Evolutionary conservation across 1,140 invertebrate genomes (phyloP).

Genomic region (Tenebrio molitor): DNA sequence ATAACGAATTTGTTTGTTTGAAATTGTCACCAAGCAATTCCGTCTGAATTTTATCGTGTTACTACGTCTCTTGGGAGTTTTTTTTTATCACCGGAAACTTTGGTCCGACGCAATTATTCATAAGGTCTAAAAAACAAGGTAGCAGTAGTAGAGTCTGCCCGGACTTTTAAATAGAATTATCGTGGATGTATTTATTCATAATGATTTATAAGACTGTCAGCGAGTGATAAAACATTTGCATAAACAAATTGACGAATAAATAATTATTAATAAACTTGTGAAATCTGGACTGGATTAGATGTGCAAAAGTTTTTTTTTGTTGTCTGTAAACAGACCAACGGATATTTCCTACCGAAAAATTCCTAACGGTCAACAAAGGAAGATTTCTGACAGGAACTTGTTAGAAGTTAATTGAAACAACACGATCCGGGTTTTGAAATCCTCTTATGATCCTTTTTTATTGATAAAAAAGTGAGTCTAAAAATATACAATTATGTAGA

Average conservation of each 20-base stretch:
- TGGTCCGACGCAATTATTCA: constrained; percentile 5
- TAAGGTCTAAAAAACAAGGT: not conserved
- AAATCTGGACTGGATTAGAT: not conserved
- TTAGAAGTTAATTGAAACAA: too few relatives aligned
- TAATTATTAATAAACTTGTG: constrained; percentile 10
- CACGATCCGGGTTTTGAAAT: too few relatives aligned
- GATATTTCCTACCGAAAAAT: too few relatives aligned
- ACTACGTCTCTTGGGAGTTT: not conserved
- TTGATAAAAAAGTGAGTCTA: too few relatives aligned
- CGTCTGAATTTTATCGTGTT: too few relatives aligned
- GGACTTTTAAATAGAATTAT: not conserved
- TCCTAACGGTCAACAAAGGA: too few relatives aligned
- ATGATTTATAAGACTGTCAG: too few relatives aligned
- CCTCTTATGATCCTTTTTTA: too few relatives aligned
- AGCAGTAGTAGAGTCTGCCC: not conserved
- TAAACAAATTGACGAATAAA: constrained; percentile 5
- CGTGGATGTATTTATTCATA: not conserved
- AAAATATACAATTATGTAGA: too few relatives aligned
- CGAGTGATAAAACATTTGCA: not conserved
- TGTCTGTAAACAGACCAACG: too few relatives aligned
- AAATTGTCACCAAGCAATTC: not conserved
- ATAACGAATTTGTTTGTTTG: constrained; percentile 22
- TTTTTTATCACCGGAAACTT: constrained; percentile 8
- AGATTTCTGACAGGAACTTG: too few relatives aligned
- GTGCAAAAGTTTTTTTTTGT: not conserved